Evolutionary conservation across 1,140 invertebrate genomes (phyloP), one percentile per base, ranked within the genome.

Genomic region (Protaetia brevitarsis): DNA sequence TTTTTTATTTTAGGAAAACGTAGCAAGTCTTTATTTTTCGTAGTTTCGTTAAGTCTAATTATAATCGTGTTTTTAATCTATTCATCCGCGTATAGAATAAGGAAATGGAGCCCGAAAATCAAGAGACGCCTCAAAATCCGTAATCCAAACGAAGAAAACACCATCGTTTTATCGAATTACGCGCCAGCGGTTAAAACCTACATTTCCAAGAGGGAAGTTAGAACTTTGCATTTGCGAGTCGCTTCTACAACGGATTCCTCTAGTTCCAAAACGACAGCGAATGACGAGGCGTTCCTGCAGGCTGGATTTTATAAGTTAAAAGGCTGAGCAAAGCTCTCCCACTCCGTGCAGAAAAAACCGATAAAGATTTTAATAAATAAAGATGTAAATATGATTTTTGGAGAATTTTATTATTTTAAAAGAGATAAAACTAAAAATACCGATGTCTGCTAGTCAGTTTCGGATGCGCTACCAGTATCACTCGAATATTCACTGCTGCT

Each of bases 151-250:
- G 57, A 59, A n/a, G 29, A 59, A 23, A 59, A 59, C 26, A 29
- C 57, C 16, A 59, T 59, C 3, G 57, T 59, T 29, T 16, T 59
- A n/a, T 29, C 57, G 4, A 59, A n/a, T n/a, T 59, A 59, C 13
- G 10, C 29, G n/a, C 57, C 57, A 3, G 57, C 57, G 0, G 26
- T 27, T 8, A 59, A 59, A 27, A 59, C 57, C 3, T 59, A 59
- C 8, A 59, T 59, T 2, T 28, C 57, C 13, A 31, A 29, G n/a
- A 59, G 30, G 29, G 27, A 59, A 31, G 5, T 59, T 26, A 31
- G 30, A n/a, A 59, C 26, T 13, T 27, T 59, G 5, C 57, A 59
- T 16, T 59, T 59, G n/a, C 23, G 57, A 11, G 41, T 51, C 7
- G 27, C 57, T 10, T 59, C 57, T 11, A 31, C 57, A 8, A 29